Percentiles rank a stretch among this genome's conserved stretches.
Evolutionary conservation across 2,113 vertebrate species (phyloP).

Genomic region (Scortum barcoo): DNA sequence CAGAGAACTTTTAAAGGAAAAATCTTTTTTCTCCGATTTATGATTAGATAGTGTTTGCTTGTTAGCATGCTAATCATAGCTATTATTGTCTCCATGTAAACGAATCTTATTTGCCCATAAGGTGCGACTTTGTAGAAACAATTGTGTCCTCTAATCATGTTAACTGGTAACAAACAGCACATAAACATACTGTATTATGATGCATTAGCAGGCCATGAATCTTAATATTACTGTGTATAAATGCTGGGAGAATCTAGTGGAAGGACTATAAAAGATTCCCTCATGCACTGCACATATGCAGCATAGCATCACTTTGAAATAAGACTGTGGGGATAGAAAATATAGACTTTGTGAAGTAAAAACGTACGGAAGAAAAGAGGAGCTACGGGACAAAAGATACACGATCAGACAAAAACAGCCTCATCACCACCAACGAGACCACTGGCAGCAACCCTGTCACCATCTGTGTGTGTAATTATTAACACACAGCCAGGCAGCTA

Average conservation of each 20-base stretch:
- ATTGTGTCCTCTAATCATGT: not conserved
- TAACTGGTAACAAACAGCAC: not conserved
- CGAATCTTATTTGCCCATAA: not conserved
- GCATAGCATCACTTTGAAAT: not conserved
- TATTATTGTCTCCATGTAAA: not conserved
- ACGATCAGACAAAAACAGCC: not conserved
- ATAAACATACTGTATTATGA: not conserved
- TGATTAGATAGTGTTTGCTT: not conserved
- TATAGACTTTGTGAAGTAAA: not conserved
- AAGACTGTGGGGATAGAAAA: no score
- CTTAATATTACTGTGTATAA: not conserved
- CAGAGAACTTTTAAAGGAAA: not conserved
- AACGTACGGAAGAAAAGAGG: not conserved
- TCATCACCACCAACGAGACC: not conserved
- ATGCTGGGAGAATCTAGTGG: not conserved
- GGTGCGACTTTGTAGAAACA: not conserved
- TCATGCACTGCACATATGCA: not conserved
- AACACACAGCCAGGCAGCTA: conserved; percentile 44
- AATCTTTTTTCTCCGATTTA: not conserved
- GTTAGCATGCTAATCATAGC: not conserved
- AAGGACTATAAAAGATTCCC: not conserved
- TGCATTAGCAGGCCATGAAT: not conserved
- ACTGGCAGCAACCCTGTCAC: conserved; percentile 21
- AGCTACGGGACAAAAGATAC: not conserved
- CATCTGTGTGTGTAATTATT: conserved; percentile 66